Base-by-base conservation (phyloP, 2,797 vertebrate genomes). In the Craterocephalus amniculus region DNA sequence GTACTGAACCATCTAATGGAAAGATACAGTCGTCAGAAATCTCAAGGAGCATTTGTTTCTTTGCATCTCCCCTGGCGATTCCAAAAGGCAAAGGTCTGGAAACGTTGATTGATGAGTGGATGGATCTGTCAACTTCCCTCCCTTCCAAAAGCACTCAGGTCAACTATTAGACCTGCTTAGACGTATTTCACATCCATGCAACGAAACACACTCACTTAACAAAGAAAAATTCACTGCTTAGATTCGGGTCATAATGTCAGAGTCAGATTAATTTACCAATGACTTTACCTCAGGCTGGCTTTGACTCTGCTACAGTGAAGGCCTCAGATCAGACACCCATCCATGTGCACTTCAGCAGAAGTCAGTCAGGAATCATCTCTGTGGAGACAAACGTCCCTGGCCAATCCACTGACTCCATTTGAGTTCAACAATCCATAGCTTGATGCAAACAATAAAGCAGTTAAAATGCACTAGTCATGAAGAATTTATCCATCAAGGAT, bases 81-180 rank as follows among this genome's bases (percentile, higher is more conserved):
- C 60, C 66, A 65, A 67, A 80, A 24, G 83, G 54, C 63, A 66
- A 43, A 73, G 32, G 45, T 67, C 29, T 62, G 67, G 76, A 69
- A 74, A 68, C 75, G 79, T 20, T 76, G 76, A 91, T 88, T 89
- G 86, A 90, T 83, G 84, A 86, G 79, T 80, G 67, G 88, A 34
- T 70, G 78, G 72, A 83, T 78, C 80, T 82, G 76, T 83, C 67
- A 74, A 70, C 83, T 81, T 80, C 38, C 63, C 79, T 71, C 83
- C 72, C 84, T 77, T 80, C 88, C 66, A 90, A 87, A 78, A 75
- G 69, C 56, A 74, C 55, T 40, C 10, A 64, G 72, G 65, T 83
- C 81, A 83, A 63, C 51, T 71, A 65, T 71, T 54, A 68, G 58
- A 69, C 48, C 58, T 60, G 55, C 69, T 72, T 51, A n/a, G 2